Percentiles rank a stretch among this genome's conserved stretches.
Conservation (phyloP, 2,888 invertebrate genomes). For the Apotomis turbidana region DNA sequence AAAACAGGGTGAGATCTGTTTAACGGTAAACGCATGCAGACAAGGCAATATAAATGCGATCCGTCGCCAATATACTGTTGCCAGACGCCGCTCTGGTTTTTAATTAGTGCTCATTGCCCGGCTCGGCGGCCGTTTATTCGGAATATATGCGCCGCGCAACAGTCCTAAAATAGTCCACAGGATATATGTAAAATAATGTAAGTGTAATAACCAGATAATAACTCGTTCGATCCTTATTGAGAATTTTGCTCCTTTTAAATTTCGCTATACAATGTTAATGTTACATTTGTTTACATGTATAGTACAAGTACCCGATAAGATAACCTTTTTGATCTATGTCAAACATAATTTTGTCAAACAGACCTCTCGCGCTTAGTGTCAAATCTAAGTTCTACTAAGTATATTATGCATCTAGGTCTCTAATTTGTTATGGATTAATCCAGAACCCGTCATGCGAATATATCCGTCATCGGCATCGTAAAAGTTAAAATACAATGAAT, state of each 20-base stretch:
- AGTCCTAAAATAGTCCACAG: constrained; percentile 12
- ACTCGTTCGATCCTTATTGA: neutral
- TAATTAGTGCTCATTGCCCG: constrained; percentile 40
- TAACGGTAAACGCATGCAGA: constrained; percentile 41
- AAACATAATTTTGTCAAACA: too few relatives aligned
- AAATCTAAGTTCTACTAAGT: too few relatives aligned
- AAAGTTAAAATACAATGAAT: too few relatives aligned
- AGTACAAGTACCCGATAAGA: too few relatives aligned
- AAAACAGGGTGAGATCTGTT: constrained; percentile 36
- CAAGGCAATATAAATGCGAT: constrained; percentile 42
- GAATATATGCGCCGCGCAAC: constrained; percentile 22
- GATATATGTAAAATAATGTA: neutral
- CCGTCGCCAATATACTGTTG: constrained; percentile 41
- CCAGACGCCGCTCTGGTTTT: constrained; percentile 40
- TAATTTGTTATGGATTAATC: too few relatives aligned
- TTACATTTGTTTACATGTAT: neutral
- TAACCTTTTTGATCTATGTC: too few relatives aligned
- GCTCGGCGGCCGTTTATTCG: constrained; percentile 19
- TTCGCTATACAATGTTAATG: neutral
- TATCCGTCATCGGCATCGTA: too few relatives aligned
- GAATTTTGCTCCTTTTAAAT: neutral
- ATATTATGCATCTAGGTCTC: too few relatives aligned
- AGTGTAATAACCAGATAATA: too few relatives aligned
- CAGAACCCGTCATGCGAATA: too few relatives aligned
- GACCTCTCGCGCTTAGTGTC: too few relatives aligned